Percentiles rank a stretch among this genome's conserved stretches.
Evolutionary conservation across 2,888 invertebrate genomes (phyloP).

Genomic region (Caenorhabditis japonica): DNA sequence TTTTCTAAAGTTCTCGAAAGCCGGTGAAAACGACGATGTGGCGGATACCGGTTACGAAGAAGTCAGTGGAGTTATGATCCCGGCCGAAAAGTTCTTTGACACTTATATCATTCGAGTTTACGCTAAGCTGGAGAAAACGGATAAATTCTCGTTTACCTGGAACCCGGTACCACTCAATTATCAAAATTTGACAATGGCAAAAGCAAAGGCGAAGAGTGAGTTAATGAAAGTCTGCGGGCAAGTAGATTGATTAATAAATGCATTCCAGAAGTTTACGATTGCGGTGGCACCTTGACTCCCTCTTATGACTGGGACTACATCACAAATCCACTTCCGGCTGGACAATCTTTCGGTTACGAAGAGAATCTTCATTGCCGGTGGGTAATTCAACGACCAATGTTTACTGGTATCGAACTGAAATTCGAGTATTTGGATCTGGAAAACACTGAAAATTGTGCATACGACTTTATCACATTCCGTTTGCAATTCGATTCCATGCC

Average conservation of each 20-base stretch:
- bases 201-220: constrained; percentile 8
- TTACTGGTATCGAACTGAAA: constrained; percentile 66
- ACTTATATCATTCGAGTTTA: constrained; percentile 10
- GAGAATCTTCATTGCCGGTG: constrained; percentile 69
- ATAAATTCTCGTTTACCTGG: constrained; percentile 47
- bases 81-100: constrained; percentile 22
- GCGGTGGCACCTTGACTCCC: constrained; percentile 65
- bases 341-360: constrained; percentile 47
- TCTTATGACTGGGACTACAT: constrained; percentile 63
- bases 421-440: constrained; percentile 79
- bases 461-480: constrained; percentile 52
- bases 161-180: constrained; percentile 31
- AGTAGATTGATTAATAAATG: too few species aligned
- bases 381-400: constrained; percentile 63
- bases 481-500: constrained; percentile 20
- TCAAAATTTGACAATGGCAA: constrained; percentile 13
- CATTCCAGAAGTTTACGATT: constrained; percentile 50
- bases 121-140: constrained; percentile 20
- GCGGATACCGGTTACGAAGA: constrained; percentile 17
- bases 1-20: constrained; percentile 24
- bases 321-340: constrained; percentile 48
- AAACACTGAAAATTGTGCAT: constrained; percentile 59
- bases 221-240: too few species aligned
- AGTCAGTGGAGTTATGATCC: constrained; percentile 21
- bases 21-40: constrained; percentile 13